Conservation (phyloP, 2,888 invertebrate species). For the Drosophila meridiana region DNA sequence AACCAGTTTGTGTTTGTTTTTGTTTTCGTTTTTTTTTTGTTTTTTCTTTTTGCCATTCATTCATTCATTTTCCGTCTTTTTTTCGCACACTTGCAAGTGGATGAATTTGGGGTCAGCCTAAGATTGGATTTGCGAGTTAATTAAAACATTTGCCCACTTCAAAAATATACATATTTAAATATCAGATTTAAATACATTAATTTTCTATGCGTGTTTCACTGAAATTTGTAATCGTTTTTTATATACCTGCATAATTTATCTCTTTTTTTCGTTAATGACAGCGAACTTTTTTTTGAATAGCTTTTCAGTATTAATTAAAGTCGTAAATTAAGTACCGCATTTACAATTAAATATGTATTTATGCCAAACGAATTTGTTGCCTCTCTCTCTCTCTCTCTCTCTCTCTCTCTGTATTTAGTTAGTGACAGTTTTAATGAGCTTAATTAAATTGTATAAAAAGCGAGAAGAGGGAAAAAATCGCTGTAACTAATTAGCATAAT, state of each 20-base stretch:
- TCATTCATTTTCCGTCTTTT: slow-evolving; percentile 34
- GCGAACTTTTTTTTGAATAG: slow-evolving; percentile 9
- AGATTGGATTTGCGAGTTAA: slow-evolving; percentile 64
- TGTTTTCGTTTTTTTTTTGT: slow-evolving; percentile 29
- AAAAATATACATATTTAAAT: slow-evolving; percentile 31
- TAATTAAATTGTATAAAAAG: slow-evolving; percentile 64
- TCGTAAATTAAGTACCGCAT: slow-evolving; percentile 59
- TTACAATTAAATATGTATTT: slow-evolving; percentile 57
- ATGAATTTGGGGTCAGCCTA: slow-evolving; percentile 67
- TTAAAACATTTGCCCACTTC: slow-evolving; percentile 63
- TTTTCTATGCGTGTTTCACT: slow-evolving; percentile 19
- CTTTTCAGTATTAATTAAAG: slow-evolving; percentile 38
- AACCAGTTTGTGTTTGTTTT: slow-evolving; percentile 58
- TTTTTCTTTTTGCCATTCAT: slow-evolving; percentile 29
- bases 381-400: neutral
- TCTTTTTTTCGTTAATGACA: slow-evolving; percentile 6
- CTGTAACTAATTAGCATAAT: slow-evolving; percentile 76
- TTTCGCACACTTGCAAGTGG: slow-evolving; percentile 42
- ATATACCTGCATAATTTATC: slow-evolving; percentile 1
- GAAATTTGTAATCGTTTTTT: slow-evolving; percentile 3
- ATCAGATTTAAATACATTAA: slow-evolving; percentile 18
- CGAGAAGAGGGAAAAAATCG: slow-evolving; percentile 29
- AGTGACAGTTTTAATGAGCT: slow-evolving; percentile 68
- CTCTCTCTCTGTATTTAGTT: neutral
- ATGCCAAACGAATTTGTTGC: slow-evolving; percentile 26